phyloP scores from a whole-genome alignment of 2,797 vertebrate species.

The Cichlasoma orientale region DNA sequence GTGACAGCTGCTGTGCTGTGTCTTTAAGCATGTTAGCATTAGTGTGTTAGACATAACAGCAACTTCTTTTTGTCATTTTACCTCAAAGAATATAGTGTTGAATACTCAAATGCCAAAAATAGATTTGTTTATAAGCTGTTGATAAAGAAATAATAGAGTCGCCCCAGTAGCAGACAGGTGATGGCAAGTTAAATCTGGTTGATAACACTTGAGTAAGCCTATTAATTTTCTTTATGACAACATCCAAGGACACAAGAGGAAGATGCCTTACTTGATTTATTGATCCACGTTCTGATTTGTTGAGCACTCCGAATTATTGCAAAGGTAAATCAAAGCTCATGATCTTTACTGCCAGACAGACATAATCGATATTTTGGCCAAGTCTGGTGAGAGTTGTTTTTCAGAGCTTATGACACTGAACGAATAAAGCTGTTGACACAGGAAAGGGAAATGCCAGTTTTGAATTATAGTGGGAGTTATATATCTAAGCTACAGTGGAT shows the following conservation, averaged over 20 bases:
- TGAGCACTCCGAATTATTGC: constrained; percentile 23
- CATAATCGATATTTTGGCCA: not conserved
- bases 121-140: not conserved
- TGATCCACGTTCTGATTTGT: not conserved
- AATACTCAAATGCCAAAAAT: not conserved
- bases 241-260: constrained; percentile 28
- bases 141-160: not conserved
- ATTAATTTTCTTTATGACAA: constrained; percentile 20
- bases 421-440: not conserved
- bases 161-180: not conserved
- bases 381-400: not conserved
- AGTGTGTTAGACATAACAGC: not conserved
- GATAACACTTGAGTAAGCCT: not conserved
- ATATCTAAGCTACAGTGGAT: not conserved
- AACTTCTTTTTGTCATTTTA: not conserved
- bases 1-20: not conserved
- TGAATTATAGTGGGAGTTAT: not conserved
- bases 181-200: constrained; percentile 23
- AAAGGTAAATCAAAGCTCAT: constrained; percentile 32
- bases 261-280: constrained; percentile 30
- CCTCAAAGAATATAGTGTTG: not conserved
- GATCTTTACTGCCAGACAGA: not conserved
- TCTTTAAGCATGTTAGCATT: constrained; percentile 5
- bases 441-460: not conserved
- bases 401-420: not conserved